Base-by-base conservation (phyloP, 37 sponge, comb jelly and placozoan species). In the Diacarnus erythraeanus region DNA sequence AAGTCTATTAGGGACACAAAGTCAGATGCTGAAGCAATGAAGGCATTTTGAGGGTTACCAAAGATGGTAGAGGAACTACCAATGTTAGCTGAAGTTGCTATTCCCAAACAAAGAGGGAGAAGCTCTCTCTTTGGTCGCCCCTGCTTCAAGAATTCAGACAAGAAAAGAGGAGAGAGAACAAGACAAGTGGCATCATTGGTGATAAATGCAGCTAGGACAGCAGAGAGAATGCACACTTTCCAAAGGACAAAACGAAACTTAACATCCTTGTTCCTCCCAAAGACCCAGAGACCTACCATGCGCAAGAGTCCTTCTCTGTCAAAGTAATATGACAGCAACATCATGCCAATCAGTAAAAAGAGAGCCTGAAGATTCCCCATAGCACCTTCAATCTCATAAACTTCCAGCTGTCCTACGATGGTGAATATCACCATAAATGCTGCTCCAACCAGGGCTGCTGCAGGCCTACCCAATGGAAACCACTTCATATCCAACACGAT, bases 21-120 rank as follows among this genome's bases (percentile, higher is more conserved):
- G 3, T 47, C 83, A 38, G 88, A 77, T 5, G 81, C 74, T 10
- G 92, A 83, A 9, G 91, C 91, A 67, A 94, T 94, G 80, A 87
- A 94, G 27, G 94, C 94, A 77, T 94, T 94, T 64, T 94, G 91
- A 18, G 94, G 94, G 69, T 94, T 94, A 3, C 94, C 94, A 76
- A 94, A 90, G 17, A 94, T 80, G 2, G 94, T 94, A 12, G 94
- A 89, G 9, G 91, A 88, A 77, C 94, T 94, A 18, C 94, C 94
- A 44, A 94, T 94, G 79, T 94, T 94, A 18, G 91, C 80, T 66
- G 88, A 94, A 21, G 91, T 94, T 25, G 94, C 94, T 27, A 94
- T 90, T 2, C 84, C 94, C 35, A 94, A 73, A 33, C 77, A 75
- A 31, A 94, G 73, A 8, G 90, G 88, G 2, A 87, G 84, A 38